Evolutionary conservation across 2,797 vertebrate species (phyloP), one percentile per base, ranked within the genome.

Genomic region (Nothura maculosa): DNA sequence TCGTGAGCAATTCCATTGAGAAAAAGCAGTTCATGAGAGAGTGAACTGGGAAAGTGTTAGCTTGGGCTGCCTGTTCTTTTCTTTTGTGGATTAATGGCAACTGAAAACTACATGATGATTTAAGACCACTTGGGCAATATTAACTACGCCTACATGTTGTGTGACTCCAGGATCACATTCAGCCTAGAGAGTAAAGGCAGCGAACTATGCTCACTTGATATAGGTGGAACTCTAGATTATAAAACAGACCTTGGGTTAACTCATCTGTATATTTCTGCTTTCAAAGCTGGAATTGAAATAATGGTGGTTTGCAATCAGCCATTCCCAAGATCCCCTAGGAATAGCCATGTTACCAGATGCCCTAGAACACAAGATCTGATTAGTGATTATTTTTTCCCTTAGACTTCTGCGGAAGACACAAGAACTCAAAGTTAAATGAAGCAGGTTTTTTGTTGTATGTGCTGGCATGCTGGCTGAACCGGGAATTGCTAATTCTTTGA

Each of bases 21-120:
- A 62, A 81, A 89, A 94, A 76, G 1, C 67, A 76, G 91, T 66
- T 86, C 82, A 79, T 67, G 94, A 81, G 60, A 91, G 77, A 94
- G 96, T 70, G 91, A 95, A 93, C 91, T 86, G 91, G 95, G 95
- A 94, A 96, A 94, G 94, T 96, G 91, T 74, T 66, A 89, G 95
- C 81, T 87, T 89, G 91, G 87, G 52, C 52, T 10, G 60, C 63
- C 64, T 95, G 47, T 92, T 94, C 89, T 95, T 91, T 85, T 61
- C 66, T 93, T 93, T 83, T 70, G 58, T 76, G 75, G 90, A 83
- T 90, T 95, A 95, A 85, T 86, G 89, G 70, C 62, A 87, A 67
- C 81, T 87, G 89, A 95, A 96, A 94, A 94, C 68, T 63, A 93
- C 94, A 91, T 66, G 76, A 95, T 94, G 95, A 93, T 89, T 96